These are phyloP conservation scores for Drosophila orosa DNA, from an alignment of 1,140 invertebrate genomes.

Conservation along the genomic window DNA sequence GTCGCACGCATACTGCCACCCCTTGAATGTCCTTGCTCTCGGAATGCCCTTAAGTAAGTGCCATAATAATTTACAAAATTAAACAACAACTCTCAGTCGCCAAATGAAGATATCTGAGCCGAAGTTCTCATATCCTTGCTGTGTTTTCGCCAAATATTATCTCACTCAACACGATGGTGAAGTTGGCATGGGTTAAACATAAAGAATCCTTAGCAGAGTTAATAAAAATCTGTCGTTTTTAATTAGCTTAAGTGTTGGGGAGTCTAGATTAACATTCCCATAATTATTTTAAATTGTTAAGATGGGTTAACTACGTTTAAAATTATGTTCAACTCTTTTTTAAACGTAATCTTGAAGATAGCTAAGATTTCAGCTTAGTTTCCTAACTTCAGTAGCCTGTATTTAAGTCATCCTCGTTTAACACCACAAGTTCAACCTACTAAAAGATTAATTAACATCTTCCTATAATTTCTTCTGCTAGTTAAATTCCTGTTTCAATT, in stretches of 20 bases:
- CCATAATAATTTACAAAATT: slow-evolving; percentile 59
- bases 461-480: slow-evolving; percentile 1
- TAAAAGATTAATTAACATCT: not conserved
- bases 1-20: slow-evolving; percentile 61
- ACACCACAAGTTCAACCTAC: not conserved
- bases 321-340: not conserved
- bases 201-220: not conserved
- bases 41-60: slow-evolving; percentile 24
- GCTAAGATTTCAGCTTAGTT: not conserved
- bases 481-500: slow-evolving; percentile 47
- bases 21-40: slow-evolving; percentile 21
- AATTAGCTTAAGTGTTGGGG: not conserved
- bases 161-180: slow-evolving; percentile 3
- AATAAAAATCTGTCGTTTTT: not conserved
- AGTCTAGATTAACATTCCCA: not conserved
- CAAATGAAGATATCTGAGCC: slow-evolving; percentile 26
- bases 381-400: not conserved
- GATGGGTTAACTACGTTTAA: not conserved
- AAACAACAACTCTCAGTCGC: slow-evolving; percentile 34
- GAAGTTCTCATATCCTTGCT: slow-evolving; percentile 14
- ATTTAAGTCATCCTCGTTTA: not conserved
- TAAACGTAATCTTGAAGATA: not conserved
- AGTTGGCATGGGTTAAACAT: not conserved
- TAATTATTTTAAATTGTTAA: not conserved
- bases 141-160: slow-evolving; percentile 27